Evolutionary conservation across 2,888 invertebrate species (phyloP).

Genomic region (Drosophila prostipennis): DNA sequence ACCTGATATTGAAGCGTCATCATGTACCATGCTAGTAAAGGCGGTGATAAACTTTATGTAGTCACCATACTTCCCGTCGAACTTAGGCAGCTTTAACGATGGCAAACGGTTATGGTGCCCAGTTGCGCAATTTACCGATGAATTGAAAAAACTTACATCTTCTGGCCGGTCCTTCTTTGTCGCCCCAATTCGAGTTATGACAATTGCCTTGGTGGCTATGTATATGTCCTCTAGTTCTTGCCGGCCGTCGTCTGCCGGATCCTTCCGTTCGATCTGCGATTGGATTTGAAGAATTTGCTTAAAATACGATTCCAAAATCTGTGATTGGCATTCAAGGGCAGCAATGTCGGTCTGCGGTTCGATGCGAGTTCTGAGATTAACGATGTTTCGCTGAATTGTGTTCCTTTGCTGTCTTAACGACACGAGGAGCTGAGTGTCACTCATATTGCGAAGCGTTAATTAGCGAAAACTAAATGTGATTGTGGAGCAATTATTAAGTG

Average conservation of each 20-base stretch:
- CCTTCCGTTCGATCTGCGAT: not conserved
- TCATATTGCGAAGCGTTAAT: not conserved
- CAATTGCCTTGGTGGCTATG: too few species aligned
- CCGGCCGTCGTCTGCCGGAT: too few species aligned
- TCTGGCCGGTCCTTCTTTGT: too few species aligned
- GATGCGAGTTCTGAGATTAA: not conserved
- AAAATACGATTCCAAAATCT: not conserved
- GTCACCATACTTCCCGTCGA: slow-evolving; percentile 2
- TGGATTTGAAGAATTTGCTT: not conserved
- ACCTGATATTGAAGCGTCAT: not conserved
- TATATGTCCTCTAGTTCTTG: too few species aligned
- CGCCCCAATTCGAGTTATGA: too few species aligned
- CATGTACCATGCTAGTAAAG: slow-evolving; percentile 2
- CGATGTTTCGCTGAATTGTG: not conserved
- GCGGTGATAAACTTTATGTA: not conserved
- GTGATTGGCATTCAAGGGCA: not conserved
- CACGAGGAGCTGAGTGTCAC: too few species aligned
- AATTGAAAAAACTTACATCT: too few species aligned
- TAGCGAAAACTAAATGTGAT: not conserved
- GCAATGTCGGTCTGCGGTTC: too few species aligned
- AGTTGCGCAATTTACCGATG: too few species aligned
- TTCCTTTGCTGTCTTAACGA: not conserved
- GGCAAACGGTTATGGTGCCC: too few species aligned
- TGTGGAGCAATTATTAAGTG: not conserved
- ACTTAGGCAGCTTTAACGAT: not conserved